Percentiles rank a stretch among this genome's conserved stretches.
These are phyloP conservation scores for Bombus confusus DNA, from an alignment of 1,140 invertebrate genomes.

Conservation along the genomic window DNA sequence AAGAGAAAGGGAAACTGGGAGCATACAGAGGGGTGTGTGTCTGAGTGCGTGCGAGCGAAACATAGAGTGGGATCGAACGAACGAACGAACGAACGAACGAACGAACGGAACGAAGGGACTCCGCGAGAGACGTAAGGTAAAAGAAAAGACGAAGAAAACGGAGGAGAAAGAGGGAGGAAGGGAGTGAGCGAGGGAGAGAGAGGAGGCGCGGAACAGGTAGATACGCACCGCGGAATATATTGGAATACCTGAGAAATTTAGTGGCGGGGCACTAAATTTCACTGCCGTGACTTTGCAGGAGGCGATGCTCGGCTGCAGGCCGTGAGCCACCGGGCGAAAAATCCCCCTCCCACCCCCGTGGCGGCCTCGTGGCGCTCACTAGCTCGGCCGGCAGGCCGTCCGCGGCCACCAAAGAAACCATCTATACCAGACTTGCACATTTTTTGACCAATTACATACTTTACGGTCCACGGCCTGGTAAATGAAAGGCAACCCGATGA, in stretches of 20 bases:
- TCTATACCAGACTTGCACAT: slow-evolving; percentile 16
- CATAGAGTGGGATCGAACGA: slow-evolving; percentile 16
- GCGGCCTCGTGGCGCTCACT: neutral
- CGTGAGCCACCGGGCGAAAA: slow-evolving; percentile 72
- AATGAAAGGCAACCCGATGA: slow-evolving; percentile 36
- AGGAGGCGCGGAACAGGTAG: slow-evolving; percentile 76
- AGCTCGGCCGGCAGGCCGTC: neutral
- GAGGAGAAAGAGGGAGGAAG: slow-evolving; percentile 10
- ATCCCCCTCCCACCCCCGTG: slow-evolving; percentile 14
- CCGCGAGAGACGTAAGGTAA: slow-evolving; percentile 23
- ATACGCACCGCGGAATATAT: slow-evolving; percentile 81
- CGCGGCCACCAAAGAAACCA: slow-evolving; percentile 4
- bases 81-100: slow-evolving; percentile 23
- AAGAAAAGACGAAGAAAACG: slow-evolving; percentile 1
- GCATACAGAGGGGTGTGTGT: slow-evolving; percentile 23
- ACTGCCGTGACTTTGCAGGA: slow-evolving; percentile 76
- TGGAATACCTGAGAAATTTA: slow-evolving; percentile 82
- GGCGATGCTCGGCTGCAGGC: slow-evolving; percentile 64
- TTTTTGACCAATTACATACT: slow-evolving; percentile 42
- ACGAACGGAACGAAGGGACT: slow-evolving; percentile 23
- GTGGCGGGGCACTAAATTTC: slow-evolving; percentile 78
- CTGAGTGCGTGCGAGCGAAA: slow-evolving; percentile 31
- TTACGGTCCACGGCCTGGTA: slow-evolving; percentile 26
- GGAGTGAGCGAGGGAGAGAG: slow-evolving; percentile 6
- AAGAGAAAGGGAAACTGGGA: slow-evolving; percentile 14